These are phyloP conservation scores for Bradypus variegatus DNA, from an alignment of 2,797 vertebrate species.

Conservation along the genomic window DNA sequence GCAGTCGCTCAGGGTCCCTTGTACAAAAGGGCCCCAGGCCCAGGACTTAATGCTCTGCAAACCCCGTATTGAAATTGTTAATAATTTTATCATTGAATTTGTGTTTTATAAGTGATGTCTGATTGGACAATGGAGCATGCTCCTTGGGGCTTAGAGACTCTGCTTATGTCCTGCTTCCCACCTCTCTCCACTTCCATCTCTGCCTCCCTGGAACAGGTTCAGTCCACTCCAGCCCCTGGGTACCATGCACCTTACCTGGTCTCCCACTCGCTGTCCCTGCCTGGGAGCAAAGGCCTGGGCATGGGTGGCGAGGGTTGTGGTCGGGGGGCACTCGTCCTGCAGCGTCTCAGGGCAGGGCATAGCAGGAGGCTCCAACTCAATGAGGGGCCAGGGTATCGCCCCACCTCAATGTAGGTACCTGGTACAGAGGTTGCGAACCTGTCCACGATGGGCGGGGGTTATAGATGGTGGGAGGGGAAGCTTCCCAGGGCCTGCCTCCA, in stretches of 20 bases:
- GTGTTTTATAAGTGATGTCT: neutral
- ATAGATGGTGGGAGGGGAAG: neutral
- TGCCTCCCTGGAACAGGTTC: neutral
- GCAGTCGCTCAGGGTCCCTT: neutral
- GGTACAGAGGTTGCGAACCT: neutral
- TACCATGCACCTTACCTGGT: neutral
- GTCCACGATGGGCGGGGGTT: neutral
- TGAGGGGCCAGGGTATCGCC: neutral
- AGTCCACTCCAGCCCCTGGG: neutral
- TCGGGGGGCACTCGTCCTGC: neutral
- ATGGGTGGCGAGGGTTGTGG: neutral
- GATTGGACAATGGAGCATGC: neutral
- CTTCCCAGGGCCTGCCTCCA: neutral
- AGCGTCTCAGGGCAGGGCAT: neutral
- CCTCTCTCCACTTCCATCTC: neutral
- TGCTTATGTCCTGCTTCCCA: neutral
- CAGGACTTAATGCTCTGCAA: neutral
- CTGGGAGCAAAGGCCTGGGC: neutral
- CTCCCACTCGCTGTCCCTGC: neutral
- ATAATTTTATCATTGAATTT: neutral
- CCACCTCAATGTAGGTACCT: neutral
- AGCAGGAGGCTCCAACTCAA: neutral
- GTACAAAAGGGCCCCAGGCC: neutral
- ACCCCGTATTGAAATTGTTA: neutral
- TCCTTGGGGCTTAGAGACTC: neutral